Conservation (phyloP, 2,888 invertebrate genomes). For the Corbicula japonica region DNA sequence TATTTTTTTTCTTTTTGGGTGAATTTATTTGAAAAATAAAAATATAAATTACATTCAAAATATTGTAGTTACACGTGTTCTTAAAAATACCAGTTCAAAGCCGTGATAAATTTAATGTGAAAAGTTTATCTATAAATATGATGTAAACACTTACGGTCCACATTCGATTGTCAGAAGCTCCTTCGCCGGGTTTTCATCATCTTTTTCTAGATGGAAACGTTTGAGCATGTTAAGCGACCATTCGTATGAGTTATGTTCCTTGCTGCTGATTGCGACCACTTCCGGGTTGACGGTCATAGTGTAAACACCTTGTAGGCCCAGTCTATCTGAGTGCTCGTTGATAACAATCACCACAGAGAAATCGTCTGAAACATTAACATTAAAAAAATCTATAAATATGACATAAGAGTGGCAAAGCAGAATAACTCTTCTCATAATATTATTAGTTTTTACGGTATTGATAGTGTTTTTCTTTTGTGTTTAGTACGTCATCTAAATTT, state of each 20-base stretch:
- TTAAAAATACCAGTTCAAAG: too few species aligned
- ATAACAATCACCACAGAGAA: constrained; percentile 67
- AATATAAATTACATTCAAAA: too few species aligned
- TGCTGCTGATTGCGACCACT: constrained; percentile 67
- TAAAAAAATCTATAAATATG: background rate
- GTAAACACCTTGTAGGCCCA: constrained; percentile 68
- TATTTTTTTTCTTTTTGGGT: too few species aligned
- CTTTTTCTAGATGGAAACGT: constrained; percentile 74
- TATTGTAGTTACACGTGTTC: too few species aligned
- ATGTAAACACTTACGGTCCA: constrained; percentile 75
- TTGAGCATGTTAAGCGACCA: constrained; percentile 76
- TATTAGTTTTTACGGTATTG: too few species aligned
- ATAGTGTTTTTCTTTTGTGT: too few species aligned
- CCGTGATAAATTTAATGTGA: too few species aligned
- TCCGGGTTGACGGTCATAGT: constrained; percentile 70
- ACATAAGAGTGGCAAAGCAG: too few species aligned
- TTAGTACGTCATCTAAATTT: too few species aligned
- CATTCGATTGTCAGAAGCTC: constrained; percentile 74
- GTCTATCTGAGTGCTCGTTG: constrained; percentile 69
- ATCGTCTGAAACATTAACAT: constrained; percentile 64
- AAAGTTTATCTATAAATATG: too few species aligned
- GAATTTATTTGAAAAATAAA: too few species aligned
- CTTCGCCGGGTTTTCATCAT: constrained; percentile 52
- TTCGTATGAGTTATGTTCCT: constrained; percentile 63
- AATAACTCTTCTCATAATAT: too few species aligned